These are phyloP conservation scores for Miichthys miiuy DNA, from an alignment of 2,797 vertebrate species.

Conservation along the genomic window DNA sequence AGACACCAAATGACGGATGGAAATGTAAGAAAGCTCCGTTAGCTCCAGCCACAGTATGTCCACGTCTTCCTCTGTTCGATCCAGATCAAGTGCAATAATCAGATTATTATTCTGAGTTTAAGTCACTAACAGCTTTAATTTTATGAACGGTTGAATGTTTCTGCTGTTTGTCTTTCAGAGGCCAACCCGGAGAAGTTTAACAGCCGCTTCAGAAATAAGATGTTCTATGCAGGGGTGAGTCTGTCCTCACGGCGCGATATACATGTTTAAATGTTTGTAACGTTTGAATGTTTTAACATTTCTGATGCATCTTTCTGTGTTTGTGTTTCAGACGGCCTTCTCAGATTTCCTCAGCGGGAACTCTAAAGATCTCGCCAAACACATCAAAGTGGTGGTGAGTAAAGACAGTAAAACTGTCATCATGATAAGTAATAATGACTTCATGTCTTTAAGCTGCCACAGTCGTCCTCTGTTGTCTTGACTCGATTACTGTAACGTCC, in stretches of 20 bases:
- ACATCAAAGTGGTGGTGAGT: constrained; percentile 94
- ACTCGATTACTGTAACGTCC: too few relatives aligned
- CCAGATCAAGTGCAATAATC: background rate
- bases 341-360: constrained; percentile 96
- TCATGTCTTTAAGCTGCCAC: too few relatives aligned
- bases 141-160: constrained; percentile 16
- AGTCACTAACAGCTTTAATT: background rate
- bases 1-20: background rate
- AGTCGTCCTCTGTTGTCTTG: too few relatives aligned
- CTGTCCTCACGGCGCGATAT: background rate
- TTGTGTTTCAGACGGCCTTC: constrained; percentile 91
- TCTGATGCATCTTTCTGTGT: background rate
- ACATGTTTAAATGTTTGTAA: background rate
- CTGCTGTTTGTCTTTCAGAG: constrained; percentile 81
- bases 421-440: too few relatives aligned
- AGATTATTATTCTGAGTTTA: background rate
- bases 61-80: background rate
- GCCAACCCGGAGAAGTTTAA: constrained; percentile 99
- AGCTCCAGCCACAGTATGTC: too few relatives aligned
- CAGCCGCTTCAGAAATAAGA: constrained; percentile 98
- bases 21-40: background rate
- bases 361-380: constrained; percentile 95
- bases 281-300: too few relatives aligned
- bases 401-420: background rate
- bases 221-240: constrained; percentile 98